These are phyloP conservation scores for Orius insidiosus DNA, from an alignment of 1,140 invertebrate species.

Conservation along the genomic window DNA sequence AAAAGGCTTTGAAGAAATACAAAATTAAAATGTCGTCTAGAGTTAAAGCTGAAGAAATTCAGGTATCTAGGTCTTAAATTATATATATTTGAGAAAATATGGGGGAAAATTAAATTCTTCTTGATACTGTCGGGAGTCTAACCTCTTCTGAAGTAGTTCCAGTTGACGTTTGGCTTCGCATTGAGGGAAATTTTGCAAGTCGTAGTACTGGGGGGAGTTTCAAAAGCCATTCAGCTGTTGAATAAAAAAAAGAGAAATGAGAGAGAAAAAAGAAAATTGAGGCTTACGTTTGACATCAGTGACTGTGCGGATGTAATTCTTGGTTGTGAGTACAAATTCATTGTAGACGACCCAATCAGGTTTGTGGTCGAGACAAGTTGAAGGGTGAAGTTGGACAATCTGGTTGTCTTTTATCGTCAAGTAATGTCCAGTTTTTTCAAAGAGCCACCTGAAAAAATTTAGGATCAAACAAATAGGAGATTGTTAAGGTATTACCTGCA, in stretches of 20 bases:
- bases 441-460: conserved; percentile 92
- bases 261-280: neutral
- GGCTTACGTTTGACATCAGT: conserved; percentile 94
- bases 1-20: too few species aligned
- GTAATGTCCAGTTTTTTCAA: conserved; percentile 88
- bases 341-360: conserved; percentile 95
- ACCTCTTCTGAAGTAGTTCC: conserved; percentile 60
- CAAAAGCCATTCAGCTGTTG: conserved; percentile 81
- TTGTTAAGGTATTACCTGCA: too few species aligned
- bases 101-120: conserved; percentile 79
- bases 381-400: conserved; percentile 92
- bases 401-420: conserved; percentile 96
- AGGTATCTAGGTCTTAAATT: too few species aligned
- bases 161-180: conserved; percentile 91
- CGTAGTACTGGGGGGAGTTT: conserved; percentile 93
- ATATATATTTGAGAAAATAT: too few species aligned
- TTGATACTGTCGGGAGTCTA: conserved; percentile 75
- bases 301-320: conserved; percentile 95
- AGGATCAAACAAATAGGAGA: too few species aligned
- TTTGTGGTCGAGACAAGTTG: conserved; percentile 89
- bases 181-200: conserved; percentile 91
- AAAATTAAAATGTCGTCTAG: too few species aligned
- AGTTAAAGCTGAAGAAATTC: too few species aligned
- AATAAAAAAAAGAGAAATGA: conserved; percentile 18
- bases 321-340: conserved; percentile 94